phyloP scores from a whole-genome alignment of 2,113 vertebrate genomes.

The Sialia sialis region DNA sequence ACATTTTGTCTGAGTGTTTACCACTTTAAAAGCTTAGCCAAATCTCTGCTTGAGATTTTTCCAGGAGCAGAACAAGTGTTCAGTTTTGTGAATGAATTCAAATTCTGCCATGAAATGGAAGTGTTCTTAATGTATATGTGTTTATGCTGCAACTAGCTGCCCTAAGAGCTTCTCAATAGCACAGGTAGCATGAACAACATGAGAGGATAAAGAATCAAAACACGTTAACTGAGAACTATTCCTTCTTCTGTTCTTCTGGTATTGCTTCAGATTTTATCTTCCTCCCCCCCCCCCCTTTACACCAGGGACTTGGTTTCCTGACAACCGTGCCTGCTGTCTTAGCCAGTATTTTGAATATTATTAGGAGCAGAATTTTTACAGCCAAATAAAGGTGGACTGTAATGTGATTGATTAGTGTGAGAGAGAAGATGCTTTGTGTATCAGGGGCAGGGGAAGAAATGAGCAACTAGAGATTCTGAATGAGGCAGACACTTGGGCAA shows the following conservation, averaged over 20 bases:
- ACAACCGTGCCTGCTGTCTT: not conserved
- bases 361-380: not conserved
- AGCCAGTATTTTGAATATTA: not conserved
- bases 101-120: not conserved
- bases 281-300: too few relatives aligned
- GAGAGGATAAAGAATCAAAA: not conserved
- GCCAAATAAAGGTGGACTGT: not conserved
- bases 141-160: not conserved
- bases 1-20: not conserved
- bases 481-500: not conserved
- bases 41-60: not conserved
- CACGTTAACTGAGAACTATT: not conserved
- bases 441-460: not conserved
- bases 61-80: not conserved
- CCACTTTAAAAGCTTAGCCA: not conserved
- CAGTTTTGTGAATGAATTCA: not conserved
- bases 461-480: not conserved
- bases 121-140: not conserved
- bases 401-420: not conserved
- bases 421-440: not conserved
- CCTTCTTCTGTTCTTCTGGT: not conserved
- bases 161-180: not conserved
- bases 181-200: not conserved
- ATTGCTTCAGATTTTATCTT: not conserved
- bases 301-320: not conserved